Percentiles rank a stretch among this genome's conserved stretches.
These are phyloP conservation scores for Arenaria interpres DNA, from an alignment of 2,113 vertebrate genomes.

Conservation along the genomic window DNA sequence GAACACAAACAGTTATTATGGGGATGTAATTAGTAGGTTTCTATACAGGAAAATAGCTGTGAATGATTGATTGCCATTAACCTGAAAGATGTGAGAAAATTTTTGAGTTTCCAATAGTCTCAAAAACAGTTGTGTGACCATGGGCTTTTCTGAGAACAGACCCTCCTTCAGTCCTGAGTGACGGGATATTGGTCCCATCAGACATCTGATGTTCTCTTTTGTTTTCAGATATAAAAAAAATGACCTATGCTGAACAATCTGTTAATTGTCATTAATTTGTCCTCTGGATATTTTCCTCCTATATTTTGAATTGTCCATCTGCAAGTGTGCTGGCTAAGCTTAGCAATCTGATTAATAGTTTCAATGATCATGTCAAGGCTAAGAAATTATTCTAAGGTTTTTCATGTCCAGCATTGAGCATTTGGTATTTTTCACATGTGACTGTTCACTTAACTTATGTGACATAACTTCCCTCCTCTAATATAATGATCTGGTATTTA, in stretches of 20 bases:
- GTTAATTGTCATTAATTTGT: slow-evolving; percentile 45
- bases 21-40: not conserved
- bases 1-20: not conserved
- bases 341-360: slow-evolving; percentile 39
- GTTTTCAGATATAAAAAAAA: not conserved
- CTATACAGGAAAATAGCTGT: not conserved
- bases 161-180: not conserved
- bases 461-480: not conserved
- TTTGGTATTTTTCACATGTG: not conserved
- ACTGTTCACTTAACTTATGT: not conserved
- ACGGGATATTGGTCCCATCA: not conserved
- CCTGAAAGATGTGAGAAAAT: not conserved
- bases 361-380: not conserved
- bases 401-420: not conserved
- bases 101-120: not conserved
- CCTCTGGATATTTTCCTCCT: not conserved
- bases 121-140: not conserved
- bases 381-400: not conserved
- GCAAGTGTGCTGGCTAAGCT: slow-evolving; percentile 35
- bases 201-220: not conserved
- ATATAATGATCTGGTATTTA: not conserved
- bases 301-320: slow-evolving; percentile 45
- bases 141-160: not conserved
- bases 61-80: not conserved
- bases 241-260: not conserved